Evolutionary conservation across 2,113 vertebrate species (phyloP).

Genomic region (Perccottus glenii): DNA sequence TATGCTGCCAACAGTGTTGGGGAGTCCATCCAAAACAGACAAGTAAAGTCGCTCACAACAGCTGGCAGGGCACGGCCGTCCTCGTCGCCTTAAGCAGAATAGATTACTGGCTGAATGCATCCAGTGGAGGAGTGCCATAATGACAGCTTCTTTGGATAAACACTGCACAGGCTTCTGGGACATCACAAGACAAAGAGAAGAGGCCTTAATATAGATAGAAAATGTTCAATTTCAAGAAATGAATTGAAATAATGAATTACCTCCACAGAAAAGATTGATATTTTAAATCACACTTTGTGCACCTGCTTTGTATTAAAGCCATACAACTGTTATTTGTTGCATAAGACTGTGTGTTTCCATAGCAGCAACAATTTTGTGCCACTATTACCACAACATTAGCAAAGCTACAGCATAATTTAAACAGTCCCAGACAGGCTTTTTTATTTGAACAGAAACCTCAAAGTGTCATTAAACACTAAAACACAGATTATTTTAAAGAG

Average conservation of each 20-base stretch:
- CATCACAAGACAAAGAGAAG: background rate
- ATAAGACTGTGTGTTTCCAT: conserved; percentile 62
- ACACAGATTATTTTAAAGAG: too few species aligned
- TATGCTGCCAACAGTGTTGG: conserved; percentile 18
- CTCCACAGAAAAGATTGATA: background rate
- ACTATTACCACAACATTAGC: too few species aligned
- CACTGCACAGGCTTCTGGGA: conserved; percentile 12
- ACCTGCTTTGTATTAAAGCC: conserved; percentile 33
- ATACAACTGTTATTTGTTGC: conserved; percentile 44
- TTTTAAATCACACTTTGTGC: conserved; percentile 22
- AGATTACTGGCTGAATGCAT: conserved; percentile 55
- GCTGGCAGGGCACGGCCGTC: conserved; percentile 52
- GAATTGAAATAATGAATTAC: background rate
- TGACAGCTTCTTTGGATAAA: conserved; percentile 24
- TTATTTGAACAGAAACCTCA: too few species aligned
- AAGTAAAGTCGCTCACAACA: conserved; percentile 62
- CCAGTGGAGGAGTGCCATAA: conserved; percentile 35
- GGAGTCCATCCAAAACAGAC: conserved; percentile 49
- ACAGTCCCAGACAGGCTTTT: too few species aligned
- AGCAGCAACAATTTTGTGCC: conserved; percentile 57
- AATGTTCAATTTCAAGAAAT: too few species aligned
- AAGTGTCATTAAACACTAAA: too few species aligned
- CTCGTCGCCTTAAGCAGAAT: conserved; percentile 54
- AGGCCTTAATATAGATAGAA: too few species aligned
- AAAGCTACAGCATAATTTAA: too few species aligned